Evolutionary conservation across 2,113 vertebrate species (phyloP), one percentile per base, ranked within the genome.

Genomic region (Clarias magur): DNA sequence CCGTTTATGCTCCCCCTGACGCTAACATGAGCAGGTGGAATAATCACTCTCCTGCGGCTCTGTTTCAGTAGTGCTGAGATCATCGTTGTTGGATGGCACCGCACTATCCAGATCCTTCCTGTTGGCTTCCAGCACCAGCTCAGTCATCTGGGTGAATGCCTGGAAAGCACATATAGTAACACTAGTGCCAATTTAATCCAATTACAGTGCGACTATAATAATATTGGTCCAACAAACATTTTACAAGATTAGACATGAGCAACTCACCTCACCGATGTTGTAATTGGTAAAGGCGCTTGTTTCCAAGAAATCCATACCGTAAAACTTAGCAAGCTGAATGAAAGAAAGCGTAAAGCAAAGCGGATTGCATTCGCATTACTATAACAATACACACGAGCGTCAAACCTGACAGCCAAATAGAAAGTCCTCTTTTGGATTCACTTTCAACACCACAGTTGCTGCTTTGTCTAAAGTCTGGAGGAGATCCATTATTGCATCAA

Each of bases 281-380:
- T 96, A 94, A 91, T 97, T 98, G 94, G 96, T 99, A 95, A 97
- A 98, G 96, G 97, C 97, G 95, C 97, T 99, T 95, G 98, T 98
- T 95, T 99, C 97, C 67, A 96, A 99, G 94, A 99, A 99, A 92
- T 98, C 97, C 97, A 99, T 99, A 85, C 97, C 97, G 8, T 98
- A 99, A 88, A 97, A 96, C 88, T 94, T 95, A 76, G 97, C 98
- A 95, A 99, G 96, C 97, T 99, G 57, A 34, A 4, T 21, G 17
- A 80, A 30, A 80, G 54, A 59, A 59, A 30, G 2, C 34, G 27
- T 59, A 62, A 53, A 19, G 30, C 72, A 60, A 73, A 42, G 38
- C 34, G 34, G 3, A 38, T 38, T 21, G 6, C 38, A 73, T 73
- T 73, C 42, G 1, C 38, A 34, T 42, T 73, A 34, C 21, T 21